These are phyloP conservation scores for Tetramorium simillimum DNA, from an alignment of 1,140 invertebrate genomes.

Conservation along the genomic window DNA sequence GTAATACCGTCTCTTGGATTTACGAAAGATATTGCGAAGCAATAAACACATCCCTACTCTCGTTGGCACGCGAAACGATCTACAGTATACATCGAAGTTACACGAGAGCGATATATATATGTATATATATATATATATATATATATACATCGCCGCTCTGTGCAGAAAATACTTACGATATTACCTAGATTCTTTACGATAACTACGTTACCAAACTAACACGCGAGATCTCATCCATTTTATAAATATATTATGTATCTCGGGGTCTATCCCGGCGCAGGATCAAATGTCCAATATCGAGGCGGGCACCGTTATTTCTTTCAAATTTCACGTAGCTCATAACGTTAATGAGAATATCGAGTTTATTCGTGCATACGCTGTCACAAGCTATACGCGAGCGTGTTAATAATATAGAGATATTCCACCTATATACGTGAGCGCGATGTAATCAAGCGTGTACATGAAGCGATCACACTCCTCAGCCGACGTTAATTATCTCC, in stretches of 20 bases:
- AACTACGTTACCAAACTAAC: conserved; percentile 3
- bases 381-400: not conserved
- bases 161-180: not conserved
- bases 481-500: conserved; percentile 50
- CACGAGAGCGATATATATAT: not conserved
- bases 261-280: not conserved
- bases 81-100: not conserved
- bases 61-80: conserved; percentile 10
- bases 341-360: not conserved
- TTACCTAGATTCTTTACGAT: conserved; percentile 20
- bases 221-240: not conserved
- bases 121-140: no score
- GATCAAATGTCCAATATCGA: not conserved
- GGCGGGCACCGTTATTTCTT: not conserved
- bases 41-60: conserved; percentile 16
- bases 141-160: not conserved
- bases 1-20: not conserved
- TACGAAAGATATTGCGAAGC: conserved; percentile 7
- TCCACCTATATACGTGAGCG: not conserved
- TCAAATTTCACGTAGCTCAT: not conserved
- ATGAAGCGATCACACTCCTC: conserved; percentile 38
- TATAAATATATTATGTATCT: not conserved
- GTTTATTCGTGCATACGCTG: not conserved
- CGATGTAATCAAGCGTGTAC: conserved; percentile 2
- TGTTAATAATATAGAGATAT: conserved; percentile 19